A percentile compares a stretch with the other conserved stretches of the same genome.
Conservation (phyloP, 2,113 vertebrate species). For the Lasiurus borealis region DNA sequence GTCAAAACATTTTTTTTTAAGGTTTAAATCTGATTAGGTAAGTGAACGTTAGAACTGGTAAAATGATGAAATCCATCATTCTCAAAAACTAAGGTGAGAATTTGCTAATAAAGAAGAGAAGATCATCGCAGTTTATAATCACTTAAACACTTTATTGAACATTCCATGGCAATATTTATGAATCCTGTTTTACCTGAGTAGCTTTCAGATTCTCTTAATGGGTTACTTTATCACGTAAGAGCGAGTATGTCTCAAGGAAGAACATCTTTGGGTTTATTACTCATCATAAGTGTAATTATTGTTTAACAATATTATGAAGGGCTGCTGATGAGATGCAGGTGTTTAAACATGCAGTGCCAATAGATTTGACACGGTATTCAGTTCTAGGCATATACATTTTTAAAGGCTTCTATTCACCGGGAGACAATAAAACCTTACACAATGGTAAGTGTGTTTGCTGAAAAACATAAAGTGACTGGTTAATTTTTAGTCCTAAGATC, state of each 20-base stretch:
- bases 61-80: not conserved
- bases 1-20: not conserved
- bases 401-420: constrained; percentile 84
- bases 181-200: constrained; percentile 58
- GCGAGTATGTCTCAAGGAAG: constrained; percentile 81
- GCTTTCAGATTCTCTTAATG: constrained; percentile 74
- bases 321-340: constrained; percentile 90
- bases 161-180: constrained; percentile 7
- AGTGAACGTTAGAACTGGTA: constrained; percentile 53
- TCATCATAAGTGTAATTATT: constrained; percentile 89
- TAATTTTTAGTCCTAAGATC: constrained; percentile 78
- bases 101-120: constrained; percentile 39
- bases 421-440: constrained; percentile 81
- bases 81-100: not conserved
- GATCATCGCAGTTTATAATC: constrained; percentile 14
- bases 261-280: constrained; percentile 88
- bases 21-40: constrained; percentile 37
- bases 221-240: constrained; percentile 84
- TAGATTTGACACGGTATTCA: constrained; percentile 86
- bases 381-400: constrained; percentile 84
- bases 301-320: constrained; percentile 89
- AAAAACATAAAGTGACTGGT: constrained; percentile 82
- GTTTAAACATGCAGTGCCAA: constrained; percentile 89
- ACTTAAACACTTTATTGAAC: constrained; percentile 26
- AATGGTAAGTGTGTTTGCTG: constrained; percentile 86